Base-by-base conservation (phyloP, 1,140 invertebrate genomes). In the Zaprionus ornatus region DNA sequence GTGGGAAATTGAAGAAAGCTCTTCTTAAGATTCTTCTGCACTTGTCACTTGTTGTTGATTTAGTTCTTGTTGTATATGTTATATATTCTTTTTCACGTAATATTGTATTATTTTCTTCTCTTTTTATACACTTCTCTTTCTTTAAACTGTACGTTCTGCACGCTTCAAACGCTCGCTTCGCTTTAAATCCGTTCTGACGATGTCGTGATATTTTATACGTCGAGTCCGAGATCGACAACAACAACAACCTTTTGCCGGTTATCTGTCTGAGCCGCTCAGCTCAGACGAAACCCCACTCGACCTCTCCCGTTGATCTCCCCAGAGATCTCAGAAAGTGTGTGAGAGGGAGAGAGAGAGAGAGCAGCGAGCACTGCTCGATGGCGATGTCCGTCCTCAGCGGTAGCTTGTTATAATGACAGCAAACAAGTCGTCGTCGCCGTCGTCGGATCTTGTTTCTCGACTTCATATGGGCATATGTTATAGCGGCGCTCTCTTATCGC, bases 131-230 rank as follows among this genome's bases (percentile, higher is more conserved):
- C 54, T 66, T 57, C 54, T 48, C 23, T 40, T 66, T 35, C 54
- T 48, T 35, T 17, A 17, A 45, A 45, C n/a, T 9, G 40, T 45
- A n/a, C 40, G 63, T 84, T 91, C 76, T 92, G 86, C 76, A 79
- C 91, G 77, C 65, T 79, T 81, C 79, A 77, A 91, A 73, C 56
- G 82, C 70, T 83, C 70, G 77, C 77, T 82, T 90, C 85, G 86
- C 79, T 92, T 82, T 92, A 91, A 92, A 82, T 91, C 70, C 84
- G 82, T 91, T 92, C 87, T 92, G 86, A 91, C 74, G 71, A 79
- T 80, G 78, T 77, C 80, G 74, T 83, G 84, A 92, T 81, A 86
- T 91, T 92, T 91, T 92, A 92, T 92, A 91, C 79, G 66, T 74
- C 64, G 66, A 64, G 50, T 70, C 56, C 56, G 54, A 65, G 63